A percentile compares a stretch with the other conserved stretches of the same genome.
Evolutionary conservation across 1,140 invertebrate species (phyloP).

Genomic region (Leptoteleia sp.): DNA sequence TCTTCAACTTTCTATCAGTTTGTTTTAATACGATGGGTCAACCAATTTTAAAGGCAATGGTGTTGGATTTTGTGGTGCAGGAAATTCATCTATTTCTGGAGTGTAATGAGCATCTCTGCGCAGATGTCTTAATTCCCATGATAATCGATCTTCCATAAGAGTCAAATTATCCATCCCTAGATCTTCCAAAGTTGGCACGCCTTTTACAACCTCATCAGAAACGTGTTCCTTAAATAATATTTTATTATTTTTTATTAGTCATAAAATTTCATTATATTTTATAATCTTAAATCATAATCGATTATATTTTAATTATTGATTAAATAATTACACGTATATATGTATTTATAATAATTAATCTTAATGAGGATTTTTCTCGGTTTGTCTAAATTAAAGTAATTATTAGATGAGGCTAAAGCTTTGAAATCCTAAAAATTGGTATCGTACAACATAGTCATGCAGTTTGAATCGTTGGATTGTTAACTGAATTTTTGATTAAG

Average conservation of each 20-base stretch:
- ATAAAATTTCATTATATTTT: background rate
- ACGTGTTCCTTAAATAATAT: constrained; percentile 85
- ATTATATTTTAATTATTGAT: no score
- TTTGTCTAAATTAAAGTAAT: no score
- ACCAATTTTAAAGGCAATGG: constrained; percentile 22
- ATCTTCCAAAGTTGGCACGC: constrained; percentile 91
- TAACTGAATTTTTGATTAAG: no score
- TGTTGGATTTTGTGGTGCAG: constrained; percentile 17
- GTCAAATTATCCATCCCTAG: constrained; percentile 88
- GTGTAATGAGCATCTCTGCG: constrained; percentile 24
- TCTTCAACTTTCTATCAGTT: constrained; percentile 5
- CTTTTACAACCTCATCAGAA: constrained; percentile 85
- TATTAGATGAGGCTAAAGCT: no score
- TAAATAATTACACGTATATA: no score
- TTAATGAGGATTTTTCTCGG: no score
- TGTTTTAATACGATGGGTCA: constrained; percentile 1
- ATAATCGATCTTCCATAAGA: constrained; percentile 87
- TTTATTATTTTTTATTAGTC: constrained; percentile 1
- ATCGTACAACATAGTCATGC: no score
- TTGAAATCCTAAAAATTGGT: no score
- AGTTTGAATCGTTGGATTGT: no score
- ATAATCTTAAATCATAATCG: no score
- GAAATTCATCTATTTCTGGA: constrained; percentile 18
- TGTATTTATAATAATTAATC: no score
- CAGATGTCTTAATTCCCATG: constrained; percentile 85